phyloP scores from a whole-genome alignment of 35 echinoderm and acorn worm species.

The Holothuria glaberrima region DNA sequence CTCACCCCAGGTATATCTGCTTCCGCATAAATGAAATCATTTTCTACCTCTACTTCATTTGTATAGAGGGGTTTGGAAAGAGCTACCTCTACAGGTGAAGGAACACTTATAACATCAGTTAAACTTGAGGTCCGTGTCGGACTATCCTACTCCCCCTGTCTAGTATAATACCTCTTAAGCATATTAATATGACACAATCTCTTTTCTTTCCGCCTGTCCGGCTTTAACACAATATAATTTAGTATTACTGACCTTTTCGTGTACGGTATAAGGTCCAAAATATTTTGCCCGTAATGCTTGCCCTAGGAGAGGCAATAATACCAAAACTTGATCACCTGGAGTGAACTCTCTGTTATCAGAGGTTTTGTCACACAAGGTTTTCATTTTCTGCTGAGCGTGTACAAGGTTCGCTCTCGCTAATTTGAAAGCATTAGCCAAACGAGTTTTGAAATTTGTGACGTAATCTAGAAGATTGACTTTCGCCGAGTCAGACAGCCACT shows the following conservation, averaged over 20 bases:
- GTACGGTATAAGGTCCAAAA: no score
- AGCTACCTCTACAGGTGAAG: no score
- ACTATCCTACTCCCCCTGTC: background rate
- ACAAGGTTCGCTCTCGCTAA: conserved; percentile 60
- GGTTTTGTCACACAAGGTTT: no score
- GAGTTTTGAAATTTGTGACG: conserved; percentile 65
- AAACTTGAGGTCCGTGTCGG: background rate
- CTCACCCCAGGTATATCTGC: no score
- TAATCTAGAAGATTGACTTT: conserved; percentile 51
- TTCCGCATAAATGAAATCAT: conserved; percentile 25
- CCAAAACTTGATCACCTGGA: no score
- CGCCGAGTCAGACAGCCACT: conserved; percentile 35
- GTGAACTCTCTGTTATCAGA: no score
- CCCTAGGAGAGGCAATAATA: no score
- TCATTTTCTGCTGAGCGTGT: no score
- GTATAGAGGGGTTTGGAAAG: no score
- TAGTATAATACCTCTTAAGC: background rate
- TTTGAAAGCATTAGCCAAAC: conserved; percentile 49
- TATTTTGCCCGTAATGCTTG: no score
- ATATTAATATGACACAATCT: conserved; percentile 62
- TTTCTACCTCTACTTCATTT: no score
- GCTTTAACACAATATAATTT: conserved; percentile 54
- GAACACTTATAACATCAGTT: background rate
- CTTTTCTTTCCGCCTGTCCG: conserved; percentile 2
- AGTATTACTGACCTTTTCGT: no score